A percentile compares a stretch with the other conserved stretches of the same genome.
Evolutionary conservation across 2,113 vertebrate species (phyloP).

Genomic region (Tyrannus savana): DNA sequence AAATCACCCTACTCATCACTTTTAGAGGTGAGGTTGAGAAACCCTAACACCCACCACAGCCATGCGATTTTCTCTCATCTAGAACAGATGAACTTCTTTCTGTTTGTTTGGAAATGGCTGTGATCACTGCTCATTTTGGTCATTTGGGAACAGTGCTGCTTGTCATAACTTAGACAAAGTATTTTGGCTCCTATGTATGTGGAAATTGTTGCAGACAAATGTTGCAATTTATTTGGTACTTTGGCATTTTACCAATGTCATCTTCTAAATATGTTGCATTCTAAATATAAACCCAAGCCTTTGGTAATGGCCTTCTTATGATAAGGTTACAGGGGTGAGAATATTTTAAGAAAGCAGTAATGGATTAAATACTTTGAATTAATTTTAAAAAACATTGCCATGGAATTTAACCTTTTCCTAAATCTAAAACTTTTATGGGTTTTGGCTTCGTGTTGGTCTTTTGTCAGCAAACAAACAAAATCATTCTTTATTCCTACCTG

Average conservation of each 20-base stretch:
- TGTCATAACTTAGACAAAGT: not conserved
- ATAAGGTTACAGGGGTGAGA: not conserved
- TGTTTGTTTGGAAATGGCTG: not conserved
- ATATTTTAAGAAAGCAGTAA: not conserved
- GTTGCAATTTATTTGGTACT: not conserved
- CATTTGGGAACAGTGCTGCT: not conserved
- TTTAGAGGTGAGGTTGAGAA: not conserved
- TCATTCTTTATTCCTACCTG: not conserved
- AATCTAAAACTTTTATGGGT: accelerated
- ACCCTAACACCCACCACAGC: not conserved
- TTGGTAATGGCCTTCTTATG: not conserved
- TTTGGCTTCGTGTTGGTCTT: not conserved
- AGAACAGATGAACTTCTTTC: not conserved
- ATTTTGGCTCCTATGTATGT: not conserved
- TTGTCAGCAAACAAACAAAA: not conserved
- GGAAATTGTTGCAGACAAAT: not conserved
- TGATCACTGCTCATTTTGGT: not conserved
- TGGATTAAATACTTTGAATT: not conserved
- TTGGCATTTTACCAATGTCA: not conserved
- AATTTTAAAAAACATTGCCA: not conserved
- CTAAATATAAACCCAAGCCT: not conserved
- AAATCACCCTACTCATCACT: not conserved
- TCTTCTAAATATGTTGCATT: not conserved
- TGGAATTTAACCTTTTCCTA: not conserved
- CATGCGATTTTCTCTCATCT: not conserved